These are phyloP conservation scores for Megalonaias nervosa DNA, from an alignment of 1,140 invertebrate species.

Conservation along the genomic window DNA sequence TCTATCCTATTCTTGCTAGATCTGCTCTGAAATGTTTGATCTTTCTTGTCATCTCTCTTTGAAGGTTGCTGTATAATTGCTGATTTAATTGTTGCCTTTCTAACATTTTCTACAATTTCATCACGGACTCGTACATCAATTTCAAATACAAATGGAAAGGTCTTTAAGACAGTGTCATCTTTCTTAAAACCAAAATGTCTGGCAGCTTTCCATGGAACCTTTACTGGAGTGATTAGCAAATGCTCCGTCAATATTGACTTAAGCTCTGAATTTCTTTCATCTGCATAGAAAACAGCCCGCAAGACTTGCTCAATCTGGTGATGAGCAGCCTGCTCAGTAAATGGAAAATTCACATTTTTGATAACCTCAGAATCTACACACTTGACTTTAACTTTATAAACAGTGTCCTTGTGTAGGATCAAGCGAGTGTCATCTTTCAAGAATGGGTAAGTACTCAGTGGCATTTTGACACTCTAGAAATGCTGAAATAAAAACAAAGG, in stretches of 20 bases:
- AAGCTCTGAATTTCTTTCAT: slow-evolving; percentile 12
- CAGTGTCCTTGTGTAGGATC: slow-evolving; percentile 17
- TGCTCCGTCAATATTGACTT: slow-evolving; percentile 17
- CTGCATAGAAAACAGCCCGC: slow-evolving; percentile 18
- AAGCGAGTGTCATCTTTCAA: slow-evolving; percentile 23
- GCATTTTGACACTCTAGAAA: slow-evolving; percentile 8
- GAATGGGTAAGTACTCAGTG: slow-evolving; percentile 15
- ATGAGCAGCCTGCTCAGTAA: slow-evolving; percentile 8
- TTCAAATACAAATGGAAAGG: slow-evolving; percentile 22
- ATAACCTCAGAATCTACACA: background rate
- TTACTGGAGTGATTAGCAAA: slow-evolving; percentile 17
- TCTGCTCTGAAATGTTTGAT: no score
- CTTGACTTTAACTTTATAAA: slow-evolving; percentile 27
- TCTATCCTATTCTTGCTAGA: no score
- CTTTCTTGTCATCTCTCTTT: no score
- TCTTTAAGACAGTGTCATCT: slow-evolving; percentile 14
- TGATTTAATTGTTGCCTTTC: no score
- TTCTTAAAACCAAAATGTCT: slow-evolving; percentile 9
- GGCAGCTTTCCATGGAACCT: slow-evolving; percentile 18
- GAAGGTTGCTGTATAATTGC: no score
- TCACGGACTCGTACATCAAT: slow-evolving; percentile 12
- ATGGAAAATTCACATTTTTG: background rate
- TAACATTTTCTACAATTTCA: background rate
- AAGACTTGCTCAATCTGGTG: slow-evolving; percentile 21
- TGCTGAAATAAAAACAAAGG: no score